A percentile compares a stretch with the other conserved stretches of the same genome.
These are phyloP conservation scores for Clarias pachynema DNA, from an alignment of 2,797 vertebrate species.

Conservation along the genomic window DNA sequence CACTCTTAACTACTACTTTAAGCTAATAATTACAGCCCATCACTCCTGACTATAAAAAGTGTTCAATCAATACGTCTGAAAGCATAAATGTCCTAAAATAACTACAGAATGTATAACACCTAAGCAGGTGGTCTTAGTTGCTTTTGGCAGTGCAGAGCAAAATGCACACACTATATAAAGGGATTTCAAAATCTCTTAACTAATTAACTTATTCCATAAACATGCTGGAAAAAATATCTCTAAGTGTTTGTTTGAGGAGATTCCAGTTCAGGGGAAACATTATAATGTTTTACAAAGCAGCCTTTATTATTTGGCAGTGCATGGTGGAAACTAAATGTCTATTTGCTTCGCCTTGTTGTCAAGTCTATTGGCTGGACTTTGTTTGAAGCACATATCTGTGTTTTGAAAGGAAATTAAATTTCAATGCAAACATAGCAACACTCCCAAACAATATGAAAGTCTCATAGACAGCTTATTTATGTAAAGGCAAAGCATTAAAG, in stretches of 20 bases:
- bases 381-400: neutral
- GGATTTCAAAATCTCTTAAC: neutral
- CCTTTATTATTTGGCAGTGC: neutral
- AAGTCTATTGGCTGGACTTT: neutral
- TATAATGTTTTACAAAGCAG: neutral
- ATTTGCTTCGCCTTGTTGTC: neutral
- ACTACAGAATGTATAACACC: neutral
- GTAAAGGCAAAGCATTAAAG: neutral
- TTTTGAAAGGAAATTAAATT: conserved; percentile 60
- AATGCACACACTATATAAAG: neutral
- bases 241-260: neutral
- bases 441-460: neutral
- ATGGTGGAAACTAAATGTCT: neutral
- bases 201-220: conserved; percentile 1
- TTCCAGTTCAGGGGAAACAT: neutral
- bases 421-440: conserved; percentile 54
- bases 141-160: neutral
- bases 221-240: neutral
- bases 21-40: neutral
- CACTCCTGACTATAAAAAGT: neutral
- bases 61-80: neutral
- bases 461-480: neutral
- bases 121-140: neutral
- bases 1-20: neutral
- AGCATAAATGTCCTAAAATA: neutral